Evolutionary conservation across 2,113 vertebrate species (phyloP), one percentile per base, ranked within the genome.

Genomic region (Sprattus sprattus): DNA sequence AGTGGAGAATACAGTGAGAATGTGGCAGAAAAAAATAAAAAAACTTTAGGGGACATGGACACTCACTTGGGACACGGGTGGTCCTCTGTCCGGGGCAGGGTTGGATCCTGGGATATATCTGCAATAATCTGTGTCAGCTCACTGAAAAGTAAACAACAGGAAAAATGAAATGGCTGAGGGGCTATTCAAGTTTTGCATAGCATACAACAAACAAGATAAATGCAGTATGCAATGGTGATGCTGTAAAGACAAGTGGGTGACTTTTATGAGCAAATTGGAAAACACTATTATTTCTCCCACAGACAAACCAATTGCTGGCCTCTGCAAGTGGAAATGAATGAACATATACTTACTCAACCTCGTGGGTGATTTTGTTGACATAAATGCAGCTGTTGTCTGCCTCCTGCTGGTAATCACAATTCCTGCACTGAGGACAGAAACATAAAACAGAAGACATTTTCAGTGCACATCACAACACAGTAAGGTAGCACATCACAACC

Each of bases 381-480:
- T 99, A 98, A 89, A 99, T 99, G 89, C 97, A 99, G 92, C 97
- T 98, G 92, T 98, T 99, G 92, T 99, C 97, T 0, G 97, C 97
- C 85, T 99, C 97, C 89, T 98, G 97, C 86, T 99, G 97, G 92
- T 99, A 98, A 89, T 99, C 97, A 86, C 97, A 99, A 86, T 99
- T 99, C 22, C 97, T 95, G 94, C 97, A 99, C 97, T 96, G 91
- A 67, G 85, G 57, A 5, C 0, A 5, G 32, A 32, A 28, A 64
- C 20, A 39, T 39, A 39, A 1, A 13, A 78, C 28, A 39, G 52
- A 25, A 81, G 25, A 47, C 20, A 50, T 11, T 28, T 2, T 45
- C 39, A 45, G 22, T 25, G n/a, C 4, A 46, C n/a, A 49, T 1
- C 25, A 28, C 3, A 67, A 25, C 25, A 67, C 60, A 25, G 28